A percentile compares a stretch with the other conserved stretches of the same genome.
phyloP scores from a whole-genome alignment of 2,113 vertebrate genomes.

The Charadrius vociferus region DNA sequence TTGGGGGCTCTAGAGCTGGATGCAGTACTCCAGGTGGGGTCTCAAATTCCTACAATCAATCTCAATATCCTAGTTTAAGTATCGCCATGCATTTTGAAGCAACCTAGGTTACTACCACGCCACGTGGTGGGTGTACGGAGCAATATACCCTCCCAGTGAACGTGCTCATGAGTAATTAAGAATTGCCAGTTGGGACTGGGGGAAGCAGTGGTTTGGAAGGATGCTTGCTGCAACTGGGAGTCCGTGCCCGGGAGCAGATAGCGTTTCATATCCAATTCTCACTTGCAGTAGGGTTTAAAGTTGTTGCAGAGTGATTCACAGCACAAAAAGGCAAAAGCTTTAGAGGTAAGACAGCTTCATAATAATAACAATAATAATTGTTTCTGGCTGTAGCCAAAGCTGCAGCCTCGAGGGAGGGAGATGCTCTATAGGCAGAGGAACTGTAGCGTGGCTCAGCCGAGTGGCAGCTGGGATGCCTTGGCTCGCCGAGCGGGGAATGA shows the following conservation, averaged over 20 bases:
- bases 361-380: background rate
- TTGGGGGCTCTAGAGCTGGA: no score
- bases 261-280: background rate
- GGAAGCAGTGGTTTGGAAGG: background rate
- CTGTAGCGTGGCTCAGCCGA: no score
- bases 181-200: background rate
- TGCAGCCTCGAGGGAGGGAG: background rate
- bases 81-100: background rate
- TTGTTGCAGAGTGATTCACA: background rate
- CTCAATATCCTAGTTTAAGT: background rate
- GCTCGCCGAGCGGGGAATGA: background rate
- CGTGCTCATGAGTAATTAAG: background rate
- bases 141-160: background rate
- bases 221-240: background rate
- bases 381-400: background rate
- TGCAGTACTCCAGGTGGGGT: no score
- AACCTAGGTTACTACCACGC: rapidly evolving
- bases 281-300: background rate
- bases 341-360: background rate
- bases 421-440: background rate
- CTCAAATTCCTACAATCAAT: background rate
- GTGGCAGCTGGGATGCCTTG: background rate
- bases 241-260: background rate
- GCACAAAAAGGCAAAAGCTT: background rate
- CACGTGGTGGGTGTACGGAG: background rate